phyloP scores from a whole-genome alignment of 2,113 vertebrate genomes.

The Neoarius graeffei region DNA sequence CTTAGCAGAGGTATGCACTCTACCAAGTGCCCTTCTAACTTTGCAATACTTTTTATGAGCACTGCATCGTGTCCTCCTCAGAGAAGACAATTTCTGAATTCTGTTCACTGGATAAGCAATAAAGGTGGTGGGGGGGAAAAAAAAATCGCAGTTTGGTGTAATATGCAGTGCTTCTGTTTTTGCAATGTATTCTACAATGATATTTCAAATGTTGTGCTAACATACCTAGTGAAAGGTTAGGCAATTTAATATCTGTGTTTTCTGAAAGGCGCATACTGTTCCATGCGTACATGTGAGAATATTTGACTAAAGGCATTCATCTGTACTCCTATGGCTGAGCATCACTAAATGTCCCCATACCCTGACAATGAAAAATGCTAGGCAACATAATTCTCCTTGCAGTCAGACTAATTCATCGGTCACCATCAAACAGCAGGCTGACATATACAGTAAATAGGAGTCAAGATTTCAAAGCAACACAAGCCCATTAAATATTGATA shows the following conservation, averaged over 20 bases:
- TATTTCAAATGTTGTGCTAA: background rate
- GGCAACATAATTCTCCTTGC: background rate
- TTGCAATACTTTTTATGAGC: too few relatives aligned
- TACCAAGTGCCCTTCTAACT: too few relatives aligned
- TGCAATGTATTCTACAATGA: background rate
- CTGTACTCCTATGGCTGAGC: background rate
- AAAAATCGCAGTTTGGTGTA: background rate
- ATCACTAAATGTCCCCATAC: background rate
- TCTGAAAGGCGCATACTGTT: background rate
- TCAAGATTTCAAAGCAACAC: slow-evolving; percentile 19
- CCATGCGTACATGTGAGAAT: background rate
- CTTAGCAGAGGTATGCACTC: too few relatives aligned
- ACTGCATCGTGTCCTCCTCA: background rate
- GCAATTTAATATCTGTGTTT: background rate
- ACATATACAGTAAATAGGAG: background rate
- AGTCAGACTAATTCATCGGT: background rate
- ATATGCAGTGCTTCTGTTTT: background rate
- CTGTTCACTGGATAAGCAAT: too few relatives aligned
- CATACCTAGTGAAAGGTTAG: background rate
- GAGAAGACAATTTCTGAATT: background rate
- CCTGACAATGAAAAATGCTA: slow-evolving; percentile 14
- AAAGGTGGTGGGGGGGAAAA: too few relatives aligned
- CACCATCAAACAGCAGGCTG: background rate
- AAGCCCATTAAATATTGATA: slow-evolving; percentile 44
- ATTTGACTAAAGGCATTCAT: slow-evolving; percentile 1